Conservation (phyloP, 1,140 invertebrate species). For the silkworm (Bombyx mori) region DNA sequence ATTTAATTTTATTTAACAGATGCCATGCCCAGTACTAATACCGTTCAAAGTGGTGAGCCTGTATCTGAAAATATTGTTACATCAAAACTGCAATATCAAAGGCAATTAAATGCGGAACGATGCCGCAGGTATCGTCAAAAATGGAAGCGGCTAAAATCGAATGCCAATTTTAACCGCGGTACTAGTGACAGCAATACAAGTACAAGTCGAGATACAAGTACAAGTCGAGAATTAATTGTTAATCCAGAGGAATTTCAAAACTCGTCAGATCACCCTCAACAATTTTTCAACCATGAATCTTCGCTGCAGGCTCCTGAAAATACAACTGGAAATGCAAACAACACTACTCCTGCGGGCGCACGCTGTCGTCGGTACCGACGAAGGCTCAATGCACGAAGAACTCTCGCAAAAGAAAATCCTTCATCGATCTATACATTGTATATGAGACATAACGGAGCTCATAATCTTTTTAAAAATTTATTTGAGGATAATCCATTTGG, state of each 20-base stretch:
- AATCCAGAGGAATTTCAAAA: slow-evolving; percentile 8
- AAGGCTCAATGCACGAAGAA: slow-evolving; percentile 4
- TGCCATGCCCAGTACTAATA: slow-evolving; percentile 10
- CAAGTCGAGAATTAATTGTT: slow-evolving; percentile 5
- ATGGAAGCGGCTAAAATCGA: slow-evolving; percentile 11
- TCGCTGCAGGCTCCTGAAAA: slow-evolving; percentile 1
- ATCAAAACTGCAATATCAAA: slow-evolving; percentile 11
- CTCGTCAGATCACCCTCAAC: slow-evolving; percentile 3
- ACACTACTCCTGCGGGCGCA: background rate
- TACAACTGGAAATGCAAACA: slow-evolving; percentile 8
- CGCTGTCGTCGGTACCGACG: slow-evolving; percentile 3
- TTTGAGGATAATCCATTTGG: slow-evolving; percentile 15
- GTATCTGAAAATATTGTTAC: slow-evolving; percentile 9
- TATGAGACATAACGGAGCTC: slow-evolving; percentile 6
- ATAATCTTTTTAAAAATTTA: slow-evolving; percentile 8
- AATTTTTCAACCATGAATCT: slow-evolving; percentile 2
- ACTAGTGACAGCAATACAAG: slow-evolving; percentile 10
- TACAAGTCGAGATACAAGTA: slow-evolving; percentile 7
- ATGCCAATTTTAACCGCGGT: slow-evolving; percentile 10
- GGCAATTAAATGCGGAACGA: slow-evolving; percentile 15
- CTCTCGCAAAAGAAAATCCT: slow-evolving; percentile 2
- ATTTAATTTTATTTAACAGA: slow-evolving; percentile 18
- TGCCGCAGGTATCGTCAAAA: slow-evolving; percentile 15
- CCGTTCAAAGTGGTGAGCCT: slow-evolving; percentile 11
- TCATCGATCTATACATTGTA: slow-evolving; percentile 4